Conservation (phyloP, 2,113 vertebrate species). For the Spizaetus ornatus region DNA sequence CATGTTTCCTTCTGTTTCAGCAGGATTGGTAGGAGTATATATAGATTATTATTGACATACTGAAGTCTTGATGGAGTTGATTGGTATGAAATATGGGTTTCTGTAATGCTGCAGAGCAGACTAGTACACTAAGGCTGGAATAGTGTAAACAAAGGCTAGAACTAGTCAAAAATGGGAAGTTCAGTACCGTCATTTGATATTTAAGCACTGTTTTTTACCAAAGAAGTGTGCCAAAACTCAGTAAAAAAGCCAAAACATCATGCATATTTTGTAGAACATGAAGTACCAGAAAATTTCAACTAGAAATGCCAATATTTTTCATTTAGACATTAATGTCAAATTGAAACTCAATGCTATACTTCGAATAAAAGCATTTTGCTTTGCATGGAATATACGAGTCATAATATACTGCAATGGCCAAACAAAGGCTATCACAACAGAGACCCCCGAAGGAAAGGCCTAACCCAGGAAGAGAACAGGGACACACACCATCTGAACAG, state of each 20-base stretch:
- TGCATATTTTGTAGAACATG: background rate
- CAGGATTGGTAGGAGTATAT: background rate
- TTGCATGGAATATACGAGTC: background rate
- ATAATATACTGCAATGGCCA: background rate
- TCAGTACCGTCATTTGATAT: background rate
- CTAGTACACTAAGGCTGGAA: background rate
- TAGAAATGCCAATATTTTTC: background rate
- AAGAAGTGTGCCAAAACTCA: background rate
- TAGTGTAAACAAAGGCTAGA: background rate
- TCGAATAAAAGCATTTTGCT: background rate
- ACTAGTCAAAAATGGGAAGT: background rate
- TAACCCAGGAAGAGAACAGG: background rate
- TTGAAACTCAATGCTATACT: background rate
- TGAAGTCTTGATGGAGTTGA: background rate
- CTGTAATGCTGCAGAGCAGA: background rate
- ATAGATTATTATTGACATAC: background rate
- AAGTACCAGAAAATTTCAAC: background rate
- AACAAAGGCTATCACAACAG: background rate
- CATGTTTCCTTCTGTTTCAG: background rate
- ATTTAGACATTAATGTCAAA: background rate
- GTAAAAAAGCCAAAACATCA: background rate
- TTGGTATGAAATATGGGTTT: background rate
- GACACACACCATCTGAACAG: accelerated
- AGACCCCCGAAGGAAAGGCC: background rate
- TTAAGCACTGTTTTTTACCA: background rate